Base-by-base conservation (phyloP, 2,888 invertebrate species). In the Chouioia cunea region DNA sequence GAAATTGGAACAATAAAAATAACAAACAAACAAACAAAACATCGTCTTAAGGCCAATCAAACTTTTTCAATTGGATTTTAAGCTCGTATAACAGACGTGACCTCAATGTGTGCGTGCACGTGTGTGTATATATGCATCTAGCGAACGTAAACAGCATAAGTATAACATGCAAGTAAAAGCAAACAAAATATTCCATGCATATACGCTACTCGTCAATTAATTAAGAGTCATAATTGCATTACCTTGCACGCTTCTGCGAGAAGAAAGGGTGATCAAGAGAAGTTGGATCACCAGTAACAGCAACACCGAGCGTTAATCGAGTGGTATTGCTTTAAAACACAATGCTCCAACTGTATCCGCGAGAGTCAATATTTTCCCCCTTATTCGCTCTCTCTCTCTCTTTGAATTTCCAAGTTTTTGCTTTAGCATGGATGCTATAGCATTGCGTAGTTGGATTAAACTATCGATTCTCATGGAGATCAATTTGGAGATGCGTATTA, bases 221-320 rank as follows among this genome's bases (percentile, higher is more conserved):
- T 66, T 53, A 66, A 52, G 52, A 27, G 12, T 22, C 27, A 46
- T 66, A 66, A 59, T 58, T 66, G 50, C 52, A 66, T 58, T 65
- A 18, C 23, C 22, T 20, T 43, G 43, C 27, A 27, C 27, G 27
- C 27, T 27, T 27, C 27, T 6, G n/a, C n/a, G 44, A 50, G 44
- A n/a, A 47, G 59, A 23, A 16, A 18, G 46, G 14, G 27, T 27
- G 54, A 16, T 27, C 23, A 23, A 27, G 60, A 27, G 60, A 27
- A 22, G 23, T 12, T 43, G 60, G 48, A 50, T 14, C 22, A 27
- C 4, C 27, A 27, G 27, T 6, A 27, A 6, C 27, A 27, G 27
- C 27, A 27, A 6, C 6, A 6, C 27, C 36, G 48, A n/a, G 15
- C 14, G 62, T 50, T 43, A 36, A 62, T 43, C 43, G 20, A 48